Percentiles rank a stretch among this genome's conserved stretches.
phyloP scores from a whole-genome alignment of 2,888 invertebrate genomes.

The Arrhopalites spinosus region DNA sequence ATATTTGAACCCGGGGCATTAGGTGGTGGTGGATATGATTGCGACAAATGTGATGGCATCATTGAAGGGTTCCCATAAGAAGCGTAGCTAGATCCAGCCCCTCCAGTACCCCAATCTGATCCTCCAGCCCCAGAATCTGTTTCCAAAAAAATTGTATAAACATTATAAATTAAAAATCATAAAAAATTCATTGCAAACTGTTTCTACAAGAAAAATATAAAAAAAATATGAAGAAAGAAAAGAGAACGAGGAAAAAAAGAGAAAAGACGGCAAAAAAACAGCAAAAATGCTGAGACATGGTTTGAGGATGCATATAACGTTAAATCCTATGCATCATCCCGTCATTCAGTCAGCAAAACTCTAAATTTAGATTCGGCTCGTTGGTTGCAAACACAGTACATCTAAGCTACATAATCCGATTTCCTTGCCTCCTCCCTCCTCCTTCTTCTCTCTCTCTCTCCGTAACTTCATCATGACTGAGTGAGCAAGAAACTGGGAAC shows the following conservation, averaged over 20 bases:
- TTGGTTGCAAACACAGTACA: constrained; percentile 34
- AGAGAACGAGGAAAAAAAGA: background rate
- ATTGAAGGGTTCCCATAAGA: constrained; percentile 56
- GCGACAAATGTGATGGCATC: constrained; percentile 56
- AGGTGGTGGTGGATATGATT: constrained; percentile 59
- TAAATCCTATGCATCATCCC: constrained; percentile 23
- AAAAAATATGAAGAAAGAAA: background rate
- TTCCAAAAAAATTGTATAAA: constrained; percentile 57
- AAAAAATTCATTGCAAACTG: background rate
- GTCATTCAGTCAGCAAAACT: constrained; percentile 36
- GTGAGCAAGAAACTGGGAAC: constrained; percentile 39
- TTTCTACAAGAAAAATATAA: background rate
- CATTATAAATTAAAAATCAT: background rate
- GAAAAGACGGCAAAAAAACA: background rate
- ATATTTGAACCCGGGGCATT: constrained; percentile 48
- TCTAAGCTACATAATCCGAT: constrained; percentile 31
- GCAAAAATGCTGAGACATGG: constrained; percentile 14
- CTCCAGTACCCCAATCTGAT: constrained; percentile 61
- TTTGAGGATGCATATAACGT: background rate
- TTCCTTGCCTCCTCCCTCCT: constrained; percentile 21
- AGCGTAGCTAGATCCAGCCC: constrained; percentile 61
- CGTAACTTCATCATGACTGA: constrained; percentile 34
- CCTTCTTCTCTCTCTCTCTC: background rate
- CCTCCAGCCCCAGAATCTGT: constrained; percentile 58
- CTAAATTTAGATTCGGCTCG: constrained; percentile 36